Evolutionary conservation across 2,888 invertebrate genomes (phyloP).

Genomic region (Agrotis exclamationis): DNA sequence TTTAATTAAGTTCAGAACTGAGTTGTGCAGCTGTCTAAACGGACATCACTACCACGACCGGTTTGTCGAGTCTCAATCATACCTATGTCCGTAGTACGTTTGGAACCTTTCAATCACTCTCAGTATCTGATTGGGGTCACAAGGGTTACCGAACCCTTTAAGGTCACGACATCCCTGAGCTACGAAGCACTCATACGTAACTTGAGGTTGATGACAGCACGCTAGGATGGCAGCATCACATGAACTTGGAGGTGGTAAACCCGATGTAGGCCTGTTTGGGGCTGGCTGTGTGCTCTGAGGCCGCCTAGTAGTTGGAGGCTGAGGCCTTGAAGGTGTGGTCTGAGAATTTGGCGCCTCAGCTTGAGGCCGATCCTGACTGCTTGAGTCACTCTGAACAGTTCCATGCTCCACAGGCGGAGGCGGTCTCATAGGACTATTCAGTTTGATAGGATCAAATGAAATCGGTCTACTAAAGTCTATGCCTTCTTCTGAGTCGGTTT

Average conservation of each 20-base stretch:
- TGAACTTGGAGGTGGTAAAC: conserved; percentile 62
- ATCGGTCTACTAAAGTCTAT: conserved; percentile 76
- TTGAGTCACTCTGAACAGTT: conserved; percentile 68
- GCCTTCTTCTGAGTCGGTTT: conserved; percentile 67
- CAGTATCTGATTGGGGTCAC: conserved; percentile 74
- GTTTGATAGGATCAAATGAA: conserved; percentile 75
- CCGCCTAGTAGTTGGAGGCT: conserved; percentile 29
- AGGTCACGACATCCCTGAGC: conserved; percentile 86
- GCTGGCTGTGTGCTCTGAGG: conserved; percentile 32
- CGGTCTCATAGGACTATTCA: conserved; percentile 69
- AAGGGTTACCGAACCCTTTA: conserved; percentile 78
- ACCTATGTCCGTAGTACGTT: conserved; percentile 74
- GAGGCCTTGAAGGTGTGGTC: conserved; percentile 6
- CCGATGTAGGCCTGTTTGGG: conserved; percentile 19
- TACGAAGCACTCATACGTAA: conserved; percentile 79
- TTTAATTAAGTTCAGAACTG: conserved; percentile 25
- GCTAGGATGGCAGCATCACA: conserved; percentile 82
- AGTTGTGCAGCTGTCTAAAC: conserved; percentile 11
- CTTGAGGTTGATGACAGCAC: conserved; percentile 79
- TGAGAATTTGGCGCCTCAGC: conserved; percentile 27
- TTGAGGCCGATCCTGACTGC: conserved; percentile 30
- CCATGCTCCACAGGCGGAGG: conserved; percentile 81
- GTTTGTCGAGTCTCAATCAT: conserved; percentile 58
- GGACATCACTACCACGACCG: neutral
- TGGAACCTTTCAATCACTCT: conserved; percentile 78